phyloP scores from a whole-genome alignment of 2,797 vertebrate species.

The Bradypodion ventrale region DNA sequence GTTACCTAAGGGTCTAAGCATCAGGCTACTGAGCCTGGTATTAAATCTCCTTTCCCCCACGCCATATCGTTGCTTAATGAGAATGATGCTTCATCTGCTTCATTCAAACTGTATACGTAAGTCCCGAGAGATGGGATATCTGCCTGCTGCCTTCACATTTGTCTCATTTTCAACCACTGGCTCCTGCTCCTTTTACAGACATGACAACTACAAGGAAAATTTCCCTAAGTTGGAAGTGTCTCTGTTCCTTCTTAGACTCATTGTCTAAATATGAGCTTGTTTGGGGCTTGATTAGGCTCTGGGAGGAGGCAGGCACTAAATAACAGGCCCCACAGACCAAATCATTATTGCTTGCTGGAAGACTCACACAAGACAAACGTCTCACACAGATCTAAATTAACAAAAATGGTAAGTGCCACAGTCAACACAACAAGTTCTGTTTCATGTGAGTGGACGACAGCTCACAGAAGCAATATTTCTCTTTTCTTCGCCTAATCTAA shows the following conservation, averaged over 20 bases:
- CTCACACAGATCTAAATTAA: not conserved
- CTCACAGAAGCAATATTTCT: not conserved
- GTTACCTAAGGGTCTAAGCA: not conserved
- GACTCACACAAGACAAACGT: not conserved
- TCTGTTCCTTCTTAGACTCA: conserved; percentile 22
- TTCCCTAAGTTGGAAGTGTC: conserved; percentile 42
- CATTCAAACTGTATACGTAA: not conserved
- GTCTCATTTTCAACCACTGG: conserved; percentile 19
- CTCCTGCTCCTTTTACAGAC: conserved; percentile 39
- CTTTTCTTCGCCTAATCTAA: not conserved
- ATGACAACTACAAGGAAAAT: conserved; percentile 24
- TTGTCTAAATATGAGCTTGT: conserved; percentile 26
- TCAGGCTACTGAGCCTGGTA: not conserved
- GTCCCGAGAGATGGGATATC: not conserved
- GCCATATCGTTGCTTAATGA: not conserved
- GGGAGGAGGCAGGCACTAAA: not conserved
- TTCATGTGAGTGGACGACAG: not conserved
- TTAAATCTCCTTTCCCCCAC: not conserved
- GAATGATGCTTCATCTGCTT: not conserved
- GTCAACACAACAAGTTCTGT: not conserved
- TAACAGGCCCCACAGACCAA: not conserved
- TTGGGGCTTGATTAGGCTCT: not conserved
- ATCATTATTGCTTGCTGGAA: not conserved
- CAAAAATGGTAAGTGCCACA: not conserved
- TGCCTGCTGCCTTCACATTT: conserved; percentile 6